Percentiles rank a stretch among this genome's conserved stretches.
Conservation (phyloP, 2,888 invertebrate species). For the Palloptera scutellata region DNA sequence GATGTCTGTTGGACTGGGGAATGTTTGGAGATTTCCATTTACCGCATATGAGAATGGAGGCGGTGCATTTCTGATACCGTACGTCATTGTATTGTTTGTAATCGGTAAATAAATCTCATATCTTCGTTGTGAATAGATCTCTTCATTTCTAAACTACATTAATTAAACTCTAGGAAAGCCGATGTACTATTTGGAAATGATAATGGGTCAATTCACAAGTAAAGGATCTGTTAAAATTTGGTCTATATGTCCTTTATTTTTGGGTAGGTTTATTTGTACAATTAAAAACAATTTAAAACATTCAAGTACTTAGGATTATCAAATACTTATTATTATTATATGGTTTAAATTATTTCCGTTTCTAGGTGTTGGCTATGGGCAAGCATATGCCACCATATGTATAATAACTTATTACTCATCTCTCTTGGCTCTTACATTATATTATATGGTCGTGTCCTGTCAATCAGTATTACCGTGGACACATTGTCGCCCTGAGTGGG, state of each 20-base stretch:
- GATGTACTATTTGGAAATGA: constrained; percentile 85
- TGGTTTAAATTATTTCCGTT: constrained; percentile 57
- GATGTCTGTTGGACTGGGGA: constrained; percentile 77
- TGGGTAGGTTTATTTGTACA: constrained; percentile 68
- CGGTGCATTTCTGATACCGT: constrained; percentile 78
- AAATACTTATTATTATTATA: background rate
- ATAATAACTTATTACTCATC: constrained; percentile 81
- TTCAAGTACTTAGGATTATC: too few species aligned
- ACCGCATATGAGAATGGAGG: constrained; percentile 77
- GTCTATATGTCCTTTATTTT: constrained; percentile 74
- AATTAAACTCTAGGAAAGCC: constrained; percentile 66
- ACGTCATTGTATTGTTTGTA: constrained; percentile 73
- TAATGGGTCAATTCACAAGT: constrained; percentile 83
- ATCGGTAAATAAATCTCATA: constrained; percentile 60
- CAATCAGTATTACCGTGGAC: constrained; percentile 77
- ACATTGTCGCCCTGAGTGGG: constrained; percentile 66
- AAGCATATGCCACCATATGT: constrained; percentile 70
- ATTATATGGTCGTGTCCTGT: constrained; percentile 78
- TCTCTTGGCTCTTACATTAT: constrained; percentile 76
- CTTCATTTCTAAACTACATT: background rate
- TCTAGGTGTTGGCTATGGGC: constrained; percentile 77
- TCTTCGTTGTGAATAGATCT: background rate
- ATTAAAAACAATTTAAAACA: background rate
- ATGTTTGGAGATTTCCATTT: constrained; percentile 74
- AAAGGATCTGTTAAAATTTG: constrained; percentile 79